These are phyloP conservation scores for Frankliniella intonsa DNA, from an alignment of 2,888 invertebrate genomes.

Conservation along the genomic window DNA sequence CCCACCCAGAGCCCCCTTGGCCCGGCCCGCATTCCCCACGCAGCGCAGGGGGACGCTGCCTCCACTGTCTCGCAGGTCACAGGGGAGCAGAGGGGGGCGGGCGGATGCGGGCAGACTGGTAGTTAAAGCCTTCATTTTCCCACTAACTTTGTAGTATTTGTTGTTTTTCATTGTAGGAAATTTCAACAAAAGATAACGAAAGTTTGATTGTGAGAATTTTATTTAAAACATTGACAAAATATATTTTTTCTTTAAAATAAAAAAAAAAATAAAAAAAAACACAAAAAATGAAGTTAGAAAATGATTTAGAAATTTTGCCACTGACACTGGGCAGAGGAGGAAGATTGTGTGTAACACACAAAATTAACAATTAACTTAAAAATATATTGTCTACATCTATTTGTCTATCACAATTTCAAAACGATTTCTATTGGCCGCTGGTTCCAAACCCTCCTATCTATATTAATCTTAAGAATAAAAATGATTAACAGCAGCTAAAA, in stretches of 20 bases:
- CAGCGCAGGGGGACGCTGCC: not conserved
- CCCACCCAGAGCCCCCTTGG: not conserved
- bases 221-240: not conserved
- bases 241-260: not conserved
- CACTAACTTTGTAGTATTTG: not conserved
- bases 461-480: no score
- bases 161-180: not conserved
- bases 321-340: no score
- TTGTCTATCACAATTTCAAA: not conserved
- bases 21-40: conserved; percentile 8
- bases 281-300: not conserved
- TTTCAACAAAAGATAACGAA: not conserved
- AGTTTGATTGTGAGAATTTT: not conserved
- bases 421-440: not conserved
- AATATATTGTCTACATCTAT: not conserved
- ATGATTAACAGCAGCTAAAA: no score
- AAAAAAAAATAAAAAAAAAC: not conserved
- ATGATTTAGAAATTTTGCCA: not conserved
- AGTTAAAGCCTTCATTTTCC: not conserved
- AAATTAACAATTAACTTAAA: not conserved
- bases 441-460: no score
- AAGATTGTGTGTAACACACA: not conserved
- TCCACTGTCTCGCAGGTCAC: not conserved
- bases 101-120: not conserved
- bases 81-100: not conserved